These are phyloP conservation scores for Channallabes apus DNA, from an alignment of 2,797 vertebrate species.

Conservation along the genomic window DNA sequence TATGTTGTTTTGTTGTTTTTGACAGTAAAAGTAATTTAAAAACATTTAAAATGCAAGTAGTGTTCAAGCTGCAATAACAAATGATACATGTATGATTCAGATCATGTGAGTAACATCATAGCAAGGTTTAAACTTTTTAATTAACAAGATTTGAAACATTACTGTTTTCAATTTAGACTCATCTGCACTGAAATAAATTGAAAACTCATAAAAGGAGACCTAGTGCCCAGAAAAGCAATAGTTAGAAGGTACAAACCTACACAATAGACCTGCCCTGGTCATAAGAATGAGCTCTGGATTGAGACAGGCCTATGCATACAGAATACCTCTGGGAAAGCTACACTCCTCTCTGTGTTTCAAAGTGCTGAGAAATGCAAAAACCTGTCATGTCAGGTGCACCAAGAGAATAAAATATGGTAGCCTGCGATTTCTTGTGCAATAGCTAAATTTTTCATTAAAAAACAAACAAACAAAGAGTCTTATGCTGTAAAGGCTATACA, in stretches of 20 bases:
- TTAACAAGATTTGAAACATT: constrained; percentile 68
- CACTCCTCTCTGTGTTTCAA: constrained; percentile 37
- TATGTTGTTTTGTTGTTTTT: neutral
- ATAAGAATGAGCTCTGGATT: constrained; percentile 37
- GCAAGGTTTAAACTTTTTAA: constrained; percentile 58
- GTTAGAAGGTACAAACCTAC: constrained; percentile 20
- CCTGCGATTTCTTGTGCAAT: constrained; percentile 34
- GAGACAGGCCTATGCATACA: constrained; percentile 49
- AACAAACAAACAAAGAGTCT: constrained; percentile 35
- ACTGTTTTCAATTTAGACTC: constrained; percentile 66
- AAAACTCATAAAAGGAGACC: constrained; percentile 69
- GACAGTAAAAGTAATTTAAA: neutral
- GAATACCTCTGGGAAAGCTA: constrained; percentile 47
- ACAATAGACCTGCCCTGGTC: constrained; percentile 34
- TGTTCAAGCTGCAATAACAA: constrained; percentile 25
- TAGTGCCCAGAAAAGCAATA: constrained; percentile 30
- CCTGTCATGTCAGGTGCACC: constrained; percentile 41
- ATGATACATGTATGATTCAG: constrained; percentile 8
- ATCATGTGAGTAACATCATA: constrained; percentile 42
- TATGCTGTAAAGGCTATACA: neutral
- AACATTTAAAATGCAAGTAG: neutral
- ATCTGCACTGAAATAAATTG: constrained; percentile 65
- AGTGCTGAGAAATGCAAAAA: constrained; percentile 49
- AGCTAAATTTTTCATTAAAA: constrained; percentile 24
- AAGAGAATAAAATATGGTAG: constrained; percentile 40